Base-by-base conservation (phyloP, 2,888 invertebrate species). In the Ochropleura leucogaster region DNA sequence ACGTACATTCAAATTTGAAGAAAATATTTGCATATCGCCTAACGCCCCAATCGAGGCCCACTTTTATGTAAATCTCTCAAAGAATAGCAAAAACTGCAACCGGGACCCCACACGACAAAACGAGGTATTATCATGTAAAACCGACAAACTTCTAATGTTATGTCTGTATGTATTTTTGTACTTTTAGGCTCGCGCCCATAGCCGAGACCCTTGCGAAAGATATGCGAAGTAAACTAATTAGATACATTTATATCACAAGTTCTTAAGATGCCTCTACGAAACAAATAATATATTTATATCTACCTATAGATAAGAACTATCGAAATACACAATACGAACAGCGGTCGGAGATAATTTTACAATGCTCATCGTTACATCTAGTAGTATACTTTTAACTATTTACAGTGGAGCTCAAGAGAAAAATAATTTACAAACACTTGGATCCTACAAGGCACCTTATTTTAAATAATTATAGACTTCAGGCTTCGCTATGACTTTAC, bases 11-110 rank as follows among this genome's bases (percentile, higher is more conserved):
- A 91, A 94, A 94, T 93, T 94, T 93, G 88, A 93, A 94, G 92
- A 91, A 95, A 95, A 96, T 96, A 96, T 96, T 96, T 96, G 96
- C 96, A 96, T 96, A 96, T 96, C 96, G 94, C 93, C 94, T 94
- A 94, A 95, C 95, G 92, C 95, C 95, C 95, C 93, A 94, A 95
- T 93, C 91, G 90, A 85, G 88, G 88, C 89, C 91, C 91, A 93
- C 92, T 96, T 92, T 93, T 93, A 96, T 96, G 95, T 95, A 94
- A 96, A 96, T 96, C 88, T 87, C 87, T 86, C 85, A 87, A 88
- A 92, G 94, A 94, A 94, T 93, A 93, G 93, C 91, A 92, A 93
- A 92, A 94, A 94, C 93, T 93, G 93, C 95, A 94, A 92, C 94
- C 94, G 94, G 87, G 94, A 94, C 94, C 94, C 94, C 95, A 94